A percentile compares a stretch with the other conserved stretches of the same genome.
Conservation (phyloP, 2,113 vertebrate genomes). For the Semnopithecus entellus region DNA sequence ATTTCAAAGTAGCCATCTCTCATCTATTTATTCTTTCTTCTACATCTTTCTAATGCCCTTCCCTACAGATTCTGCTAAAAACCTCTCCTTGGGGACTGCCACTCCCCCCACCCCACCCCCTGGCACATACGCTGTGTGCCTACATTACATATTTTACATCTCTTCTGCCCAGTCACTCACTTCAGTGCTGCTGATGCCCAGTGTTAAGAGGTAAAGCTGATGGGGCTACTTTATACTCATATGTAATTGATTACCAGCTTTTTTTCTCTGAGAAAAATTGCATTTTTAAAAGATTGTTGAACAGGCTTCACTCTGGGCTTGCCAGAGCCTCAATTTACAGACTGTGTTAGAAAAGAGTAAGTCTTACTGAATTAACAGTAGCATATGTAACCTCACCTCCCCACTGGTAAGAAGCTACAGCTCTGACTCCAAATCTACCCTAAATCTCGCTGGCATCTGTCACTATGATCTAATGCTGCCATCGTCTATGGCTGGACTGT, state of each 20-base stretch:
- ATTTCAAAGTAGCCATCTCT: neutral
- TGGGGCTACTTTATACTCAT: neutral
- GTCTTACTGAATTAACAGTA: neutral
- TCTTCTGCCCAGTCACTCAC: neutral
- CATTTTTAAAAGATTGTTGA: neutral
- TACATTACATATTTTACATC: fast-evolving
- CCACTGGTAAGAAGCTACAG: neutral
- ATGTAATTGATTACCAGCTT: neutral
- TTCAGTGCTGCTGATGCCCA: neutral
- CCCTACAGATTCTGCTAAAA: neutral
- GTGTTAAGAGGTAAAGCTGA: neutral
- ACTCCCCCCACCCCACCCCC: neutral
- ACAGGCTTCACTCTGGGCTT: neutral
- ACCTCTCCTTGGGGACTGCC: neutral
- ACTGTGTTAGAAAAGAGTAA: neutral
- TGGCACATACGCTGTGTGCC: neutral
- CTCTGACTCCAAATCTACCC: neutral
- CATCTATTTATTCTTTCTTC: neutral
- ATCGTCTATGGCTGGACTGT: neutral
- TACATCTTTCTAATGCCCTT: neutral
- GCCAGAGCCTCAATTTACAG: neutral
- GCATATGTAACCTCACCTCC: neutral
- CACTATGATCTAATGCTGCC: neutral
- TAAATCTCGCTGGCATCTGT: neutral
- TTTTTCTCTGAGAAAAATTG: neutral